Conservation (phyloP, 2,797 vertebrate species). For the Merluccius polli region DNA sequence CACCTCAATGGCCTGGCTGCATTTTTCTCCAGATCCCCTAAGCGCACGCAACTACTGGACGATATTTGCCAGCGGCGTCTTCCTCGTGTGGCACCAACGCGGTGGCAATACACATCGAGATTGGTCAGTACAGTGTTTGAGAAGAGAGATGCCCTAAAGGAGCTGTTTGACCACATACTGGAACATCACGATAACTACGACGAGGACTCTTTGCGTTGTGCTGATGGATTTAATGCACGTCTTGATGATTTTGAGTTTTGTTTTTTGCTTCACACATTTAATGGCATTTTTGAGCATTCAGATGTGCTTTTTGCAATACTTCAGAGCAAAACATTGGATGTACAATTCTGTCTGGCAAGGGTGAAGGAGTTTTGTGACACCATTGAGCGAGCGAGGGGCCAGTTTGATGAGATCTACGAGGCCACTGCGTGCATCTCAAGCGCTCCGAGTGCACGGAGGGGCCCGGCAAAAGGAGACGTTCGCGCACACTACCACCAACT, state of each 20-base stretch:
- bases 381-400: slow-evolving; percentile 6
- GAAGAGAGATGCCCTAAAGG: slow-evolving; percentile 18
- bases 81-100: slow-evolving; percentile 12
- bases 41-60: slow-evolving; percentile 18
- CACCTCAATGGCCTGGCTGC: slow-evolving; percentile 19
- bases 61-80: too few relatives aligned
- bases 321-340: too few relatives aligned
- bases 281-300: slow-evolving; percentile 8
- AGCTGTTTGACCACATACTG: slow-evolving; percentile 28
- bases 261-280: slow-evolving; percentile 29
- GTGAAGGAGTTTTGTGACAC: slow-evolving; percentile 29
- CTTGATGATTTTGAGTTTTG: slow-evolving; percentile 32
- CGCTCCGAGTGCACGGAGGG: slow-evolving; percentile 13
- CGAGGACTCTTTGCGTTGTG: slow-evolving; percentile 18
- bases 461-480: slow-evolving; percentile 2
- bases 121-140: slow-evolving; percentile 18
- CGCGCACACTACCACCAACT: slow-evolving; percentile 28
- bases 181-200: slow-evolving; percentile 33
- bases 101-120: slow-evolving; percentile 19
- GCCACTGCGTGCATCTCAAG: slow-evolving; percentile 2
- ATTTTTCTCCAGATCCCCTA: slow-evolving; percentile 32
- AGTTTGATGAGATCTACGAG: slow-evolving; percentile 17
- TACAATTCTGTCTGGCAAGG: neutral
- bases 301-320: too few relatives aligned
- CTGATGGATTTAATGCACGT: slow-evolving; percentile 22